Conservation (phyloP, 1,140 invertebrate genomes). For the Drosophila rufa region DNA sequence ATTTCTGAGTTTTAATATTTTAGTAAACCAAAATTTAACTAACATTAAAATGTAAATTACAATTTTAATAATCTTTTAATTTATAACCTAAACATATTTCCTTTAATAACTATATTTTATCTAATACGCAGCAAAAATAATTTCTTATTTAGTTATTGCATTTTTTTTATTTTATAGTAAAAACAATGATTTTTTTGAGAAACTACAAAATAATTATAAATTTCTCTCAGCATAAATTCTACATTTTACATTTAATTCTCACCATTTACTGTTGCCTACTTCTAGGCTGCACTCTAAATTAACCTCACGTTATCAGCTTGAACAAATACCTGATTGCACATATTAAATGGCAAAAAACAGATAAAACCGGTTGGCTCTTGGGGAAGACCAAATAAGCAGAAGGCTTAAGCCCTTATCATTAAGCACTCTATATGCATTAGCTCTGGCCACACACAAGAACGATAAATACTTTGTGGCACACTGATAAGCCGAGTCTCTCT, state of each 20-base stretch:
- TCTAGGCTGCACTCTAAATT: background rate
- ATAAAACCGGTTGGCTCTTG: background rate
- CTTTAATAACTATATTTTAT: too few relatives aligned
- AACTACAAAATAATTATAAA: too few relatives aligned
- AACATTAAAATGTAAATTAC: too few relatives aligned
- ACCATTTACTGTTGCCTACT: background rate
- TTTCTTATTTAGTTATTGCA: too few relatives aligned
- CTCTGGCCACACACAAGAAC: background rate
- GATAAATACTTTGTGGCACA: background rate
- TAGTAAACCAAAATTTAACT: too few relatives aligned
- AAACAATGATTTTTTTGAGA: too few relatives aligned
- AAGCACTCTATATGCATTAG: background rate
- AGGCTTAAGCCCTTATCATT: slow-evolving; percentile 4
- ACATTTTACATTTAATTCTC: background rate
- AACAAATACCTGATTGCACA: slow-evolving; percentile 1
- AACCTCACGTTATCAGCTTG: slow-evolving; percentile 1
- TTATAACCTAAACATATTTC: too few relatives aligned
- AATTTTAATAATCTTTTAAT: too few relatives aligned
- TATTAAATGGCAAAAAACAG: background rate
- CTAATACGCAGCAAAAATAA: too few relatives aligned
- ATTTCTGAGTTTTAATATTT: too few relatives aligned
- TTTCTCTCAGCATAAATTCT: too few relatives aligned
- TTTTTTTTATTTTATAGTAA: too few relatives aligned
- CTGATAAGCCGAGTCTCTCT: slow-evolving; percentile 17
- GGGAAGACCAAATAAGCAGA: background rate